These are phyloP conservation scores for Lucinisca nassula DNA, from an alignment of 2,888 invertebrate genomes.

Conservation along the genomic window DNA sequence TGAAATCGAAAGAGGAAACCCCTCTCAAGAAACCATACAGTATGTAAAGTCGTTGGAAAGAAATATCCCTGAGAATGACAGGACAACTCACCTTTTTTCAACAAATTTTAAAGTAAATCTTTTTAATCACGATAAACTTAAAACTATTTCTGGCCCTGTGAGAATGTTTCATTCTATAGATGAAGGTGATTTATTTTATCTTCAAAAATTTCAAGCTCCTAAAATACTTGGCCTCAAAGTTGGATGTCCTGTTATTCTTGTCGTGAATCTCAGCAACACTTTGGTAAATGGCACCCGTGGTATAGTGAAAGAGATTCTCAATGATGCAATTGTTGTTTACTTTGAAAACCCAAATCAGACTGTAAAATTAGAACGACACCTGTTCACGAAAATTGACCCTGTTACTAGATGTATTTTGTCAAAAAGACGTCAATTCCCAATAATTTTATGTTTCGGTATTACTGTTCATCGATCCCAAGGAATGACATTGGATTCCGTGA, in stretches of 20 bases:
- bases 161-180: conserved; percentile 1
- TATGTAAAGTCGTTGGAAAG: background rate
- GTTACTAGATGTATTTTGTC: conserved; percentile 24
- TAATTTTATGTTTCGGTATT: conserved; percentile 38
- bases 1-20: conserved; percentile 14
- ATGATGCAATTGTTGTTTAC: conserved; percentile 24
- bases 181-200: background rate
- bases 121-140: conserved; percentile 11
- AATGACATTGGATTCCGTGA: conserved; percentile 34
- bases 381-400: conserved; percentile 42
- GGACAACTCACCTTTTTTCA: conserved; percentile 1
- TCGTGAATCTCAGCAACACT: conserved; percentile 13
- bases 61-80: background rate
- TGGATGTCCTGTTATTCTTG: conserved; percentile 34
- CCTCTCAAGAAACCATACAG: background rate
- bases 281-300: conserved; percentile 42
- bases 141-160: background rate
- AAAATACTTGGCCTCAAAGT: conserved; percentile 23
- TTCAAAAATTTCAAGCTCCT: conserved; percentile 20
- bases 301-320: conserved; percentile 2
- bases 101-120: background rate
- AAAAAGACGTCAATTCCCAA: conserved; percentile 32
- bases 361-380: background rate
- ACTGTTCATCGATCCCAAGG: conserved; percentile 47
- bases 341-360: background rate